Evolutionary conservation across 2,113 vertebrate genomes (phyloP), one percentile per base, ranked within the genome.

Genomic region (Chloebia gouldiae): DNA sequence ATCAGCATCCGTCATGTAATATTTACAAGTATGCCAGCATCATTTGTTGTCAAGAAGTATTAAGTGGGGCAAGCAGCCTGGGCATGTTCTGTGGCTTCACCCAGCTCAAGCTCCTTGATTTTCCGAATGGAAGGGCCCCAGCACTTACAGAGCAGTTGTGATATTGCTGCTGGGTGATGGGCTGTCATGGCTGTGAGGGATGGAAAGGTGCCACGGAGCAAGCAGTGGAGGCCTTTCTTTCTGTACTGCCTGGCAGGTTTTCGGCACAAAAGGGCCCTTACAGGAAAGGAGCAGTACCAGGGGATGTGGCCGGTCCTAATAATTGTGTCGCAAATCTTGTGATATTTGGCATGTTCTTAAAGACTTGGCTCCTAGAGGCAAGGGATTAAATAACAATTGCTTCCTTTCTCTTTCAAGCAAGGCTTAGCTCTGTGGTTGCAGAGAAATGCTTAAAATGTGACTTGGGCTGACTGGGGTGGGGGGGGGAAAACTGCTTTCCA

Each of bases 371-470:
- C 49, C 76, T 93, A 44, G 88, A 90, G 64, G 73, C 40, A 9
- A 45, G 56, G 79, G 79, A 90, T 96, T 94, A 90, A 88, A 84
- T 73, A 90, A 92, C 76, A 92, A 81, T 95, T 91, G 77, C 86
- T 88, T 92, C 80, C 86, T 92, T 96, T 93, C 76, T 95, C 88
- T 96, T 92, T 88, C 88, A 96, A 90, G 80, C 53, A 81, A 89
- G 66, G 81, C 86, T 94, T 93, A 90, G 90, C 86, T 86, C 69
- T 88, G 80, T 73, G 69, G 88, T 86, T 90, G 76, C 72, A 84
- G 65, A 92, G 60, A 93, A 81, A 86, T 95, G 90, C 51, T 92
- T 95, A 89, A 95, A 93, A 92, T 93, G 88, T 86, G 80, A 65
- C 82, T 94, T 4, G 1, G 12, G 49, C 72, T 68, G 63, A 75